These are phyloP conservation scores for Albula glossodonta DNA, from an alignment of 2,113 vertebrate genomes.

Conservation along the genomic window DNA sequence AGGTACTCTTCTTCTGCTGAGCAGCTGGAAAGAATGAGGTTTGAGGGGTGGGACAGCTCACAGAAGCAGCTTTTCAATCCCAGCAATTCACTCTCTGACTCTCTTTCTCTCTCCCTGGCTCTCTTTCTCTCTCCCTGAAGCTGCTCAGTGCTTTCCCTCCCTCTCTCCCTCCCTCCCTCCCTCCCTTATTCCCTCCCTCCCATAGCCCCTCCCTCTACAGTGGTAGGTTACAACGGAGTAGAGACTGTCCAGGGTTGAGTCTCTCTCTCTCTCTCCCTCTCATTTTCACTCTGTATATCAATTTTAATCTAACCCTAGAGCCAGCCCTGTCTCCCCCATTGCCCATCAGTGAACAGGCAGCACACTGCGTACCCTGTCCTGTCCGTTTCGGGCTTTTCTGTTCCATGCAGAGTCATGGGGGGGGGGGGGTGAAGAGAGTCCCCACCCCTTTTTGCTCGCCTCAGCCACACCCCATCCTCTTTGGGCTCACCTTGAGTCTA, in stretches of 20 bases:
- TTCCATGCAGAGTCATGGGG: not conserved
- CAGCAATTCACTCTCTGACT: not conserved
- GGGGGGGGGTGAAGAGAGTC: not conserved
- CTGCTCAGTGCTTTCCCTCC: conserved; percentile 4
- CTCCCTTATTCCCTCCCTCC: not conserved
- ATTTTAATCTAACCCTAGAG: not conserved
- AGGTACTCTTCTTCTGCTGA: not conserved
- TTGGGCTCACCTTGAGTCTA: not conserved
- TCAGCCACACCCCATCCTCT: not conserved
- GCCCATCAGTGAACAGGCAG: not conserved
- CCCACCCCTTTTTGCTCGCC: not conserved
- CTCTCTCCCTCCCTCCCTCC: conserved; percentile 15
- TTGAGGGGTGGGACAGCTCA: not conserved
- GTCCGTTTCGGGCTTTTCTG: not conserved
- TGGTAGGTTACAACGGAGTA: conserved; percentile 52
- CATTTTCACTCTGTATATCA: conserved; percentile 14
- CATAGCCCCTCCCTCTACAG: conserved; percentile 30
- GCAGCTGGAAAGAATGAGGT: not conserved
- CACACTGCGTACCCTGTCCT: not conserved
- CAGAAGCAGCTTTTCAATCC: conserved; percentile 21
- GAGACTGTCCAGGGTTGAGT: conserved; percentile 37
- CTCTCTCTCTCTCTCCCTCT: conserved; percentile 26
- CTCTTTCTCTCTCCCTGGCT: conserved; percentile 4
- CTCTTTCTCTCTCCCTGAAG: conserved; percentile 18
- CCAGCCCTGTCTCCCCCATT: not conserved